Conservation (phyloP, 2,113 vertebrate genomes). For the Rhineura floridana region DNA sequence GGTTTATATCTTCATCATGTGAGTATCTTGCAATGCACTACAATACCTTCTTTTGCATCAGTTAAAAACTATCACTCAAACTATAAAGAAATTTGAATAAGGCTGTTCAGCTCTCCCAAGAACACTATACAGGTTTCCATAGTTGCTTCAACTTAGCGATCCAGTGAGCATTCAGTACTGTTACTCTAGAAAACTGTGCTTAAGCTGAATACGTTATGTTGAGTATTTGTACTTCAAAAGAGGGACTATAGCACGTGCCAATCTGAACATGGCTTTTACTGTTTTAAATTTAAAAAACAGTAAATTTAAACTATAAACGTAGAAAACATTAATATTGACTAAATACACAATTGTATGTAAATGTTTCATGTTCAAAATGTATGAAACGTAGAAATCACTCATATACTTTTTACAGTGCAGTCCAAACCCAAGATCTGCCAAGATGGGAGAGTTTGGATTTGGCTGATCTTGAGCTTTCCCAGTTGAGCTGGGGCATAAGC, state of each 20-base stretch:
- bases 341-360: no score
- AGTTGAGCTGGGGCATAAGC: no score
- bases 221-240: neutral
- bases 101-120: neutral
- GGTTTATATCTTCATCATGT: neutral
- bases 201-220: neutral
- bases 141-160: neutral
- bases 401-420: no score
- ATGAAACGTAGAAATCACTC: no score
- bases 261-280: neutral
- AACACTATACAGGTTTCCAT: neutral
- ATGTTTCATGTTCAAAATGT: no score
- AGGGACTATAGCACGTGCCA: neutral
- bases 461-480: no score
- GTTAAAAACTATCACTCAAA: neutral
- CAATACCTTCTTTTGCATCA: neutral
- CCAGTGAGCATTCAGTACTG: neutral
- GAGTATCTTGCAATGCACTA: neutral
- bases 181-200: neutral
- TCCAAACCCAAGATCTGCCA: no score
- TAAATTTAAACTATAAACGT: no score
- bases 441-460: no score
- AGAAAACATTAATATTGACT: neutral
- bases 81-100: neutral
- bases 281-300: neutral